Conservation (phyloP, 2,888 invertebrate genomes). For the Frankliniella intonsa region DNA sequence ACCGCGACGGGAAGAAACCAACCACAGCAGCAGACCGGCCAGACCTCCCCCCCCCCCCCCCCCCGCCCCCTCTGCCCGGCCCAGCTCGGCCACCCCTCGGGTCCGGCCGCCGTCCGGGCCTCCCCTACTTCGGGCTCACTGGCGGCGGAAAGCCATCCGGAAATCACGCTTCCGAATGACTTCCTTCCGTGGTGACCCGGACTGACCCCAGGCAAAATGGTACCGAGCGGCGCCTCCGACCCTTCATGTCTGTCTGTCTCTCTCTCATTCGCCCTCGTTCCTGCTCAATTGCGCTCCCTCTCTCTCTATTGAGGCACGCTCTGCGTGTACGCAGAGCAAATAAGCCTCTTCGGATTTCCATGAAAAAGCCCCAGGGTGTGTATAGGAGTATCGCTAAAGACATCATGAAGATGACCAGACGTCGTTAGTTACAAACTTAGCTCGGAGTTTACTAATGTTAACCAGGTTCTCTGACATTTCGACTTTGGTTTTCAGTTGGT, state of each 20-base stretch:
- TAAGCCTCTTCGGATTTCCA: not conserved
- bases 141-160: not conserved
- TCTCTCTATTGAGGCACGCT: not conserved
- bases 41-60: no score
- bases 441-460: no score
- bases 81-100: not conserved
- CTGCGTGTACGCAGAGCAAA: not conserved
- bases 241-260: not conserved
- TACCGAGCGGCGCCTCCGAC: not conserved
- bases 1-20: no score
- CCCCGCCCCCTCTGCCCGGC: not conserved
- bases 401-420: no score
- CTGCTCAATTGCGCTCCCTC: not conserved
- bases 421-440: no score
- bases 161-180: constrained; percentile 3
- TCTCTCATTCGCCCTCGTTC: no score
- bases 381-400: not conserved
- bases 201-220: constrained; percentile 12
- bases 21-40: no score
- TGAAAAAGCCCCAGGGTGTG: not conserved
- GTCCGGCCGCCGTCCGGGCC: no score
- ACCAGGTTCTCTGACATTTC: no score
- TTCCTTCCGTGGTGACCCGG: constrained; percentile 17
- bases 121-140: no score
- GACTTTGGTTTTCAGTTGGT: no score